A percentile compares a stretch with the other conserved stretches of the same genome.
Evolutionary conservation across 2,113 vertebrate genomes (phyloP).

Genomic region (Passerina amoena): DNA sequence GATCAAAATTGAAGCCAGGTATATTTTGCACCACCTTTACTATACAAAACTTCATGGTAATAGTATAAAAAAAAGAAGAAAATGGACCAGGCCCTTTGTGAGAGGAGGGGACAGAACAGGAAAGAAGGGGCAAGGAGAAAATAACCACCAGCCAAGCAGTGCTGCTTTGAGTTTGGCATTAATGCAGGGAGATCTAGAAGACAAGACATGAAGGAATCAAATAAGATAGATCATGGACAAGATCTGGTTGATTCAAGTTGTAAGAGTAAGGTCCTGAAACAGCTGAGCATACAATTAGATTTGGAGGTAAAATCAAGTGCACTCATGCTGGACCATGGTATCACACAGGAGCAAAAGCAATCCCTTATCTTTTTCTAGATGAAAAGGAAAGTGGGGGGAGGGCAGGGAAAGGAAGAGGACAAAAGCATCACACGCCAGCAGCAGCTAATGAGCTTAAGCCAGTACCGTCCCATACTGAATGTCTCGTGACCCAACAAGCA

Average conservation of each 20-base stretch:
- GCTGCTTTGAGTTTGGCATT: background rate
- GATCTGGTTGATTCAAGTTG: background rate
- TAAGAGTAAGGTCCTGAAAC: background rate
- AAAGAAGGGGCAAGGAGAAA: background rate
- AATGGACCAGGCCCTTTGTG: background rate
- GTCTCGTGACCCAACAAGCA: constrained; percentile 22
- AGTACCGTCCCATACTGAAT: background rate
- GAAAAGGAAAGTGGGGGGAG: background rate
- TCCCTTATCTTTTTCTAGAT: constrained; percentile 8
- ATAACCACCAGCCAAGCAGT: background rate
- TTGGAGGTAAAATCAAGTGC: background rate
- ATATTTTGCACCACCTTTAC: background rate
- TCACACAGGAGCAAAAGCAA: background rate
- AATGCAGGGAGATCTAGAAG: background rate
- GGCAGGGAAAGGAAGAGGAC: background rate
- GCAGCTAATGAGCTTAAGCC: constrained; percentile 31
- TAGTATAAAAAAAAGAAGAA: background rate
- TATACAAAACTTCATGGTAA: background rate
- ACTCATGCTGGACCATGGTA: background rate
- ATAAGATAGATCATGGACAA: background rate
- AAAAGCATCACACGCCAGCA: background rate
- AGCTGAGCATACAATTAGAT: background rate
- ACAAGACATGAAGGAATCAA: background rate
- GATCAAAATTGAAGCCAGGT: background rate
- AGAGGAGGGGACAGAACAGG: background rate